phyloP scores from a whole-genome alignment of 2,113 vertebrate genomes.

The Limnothrissa miodon region DNA sequence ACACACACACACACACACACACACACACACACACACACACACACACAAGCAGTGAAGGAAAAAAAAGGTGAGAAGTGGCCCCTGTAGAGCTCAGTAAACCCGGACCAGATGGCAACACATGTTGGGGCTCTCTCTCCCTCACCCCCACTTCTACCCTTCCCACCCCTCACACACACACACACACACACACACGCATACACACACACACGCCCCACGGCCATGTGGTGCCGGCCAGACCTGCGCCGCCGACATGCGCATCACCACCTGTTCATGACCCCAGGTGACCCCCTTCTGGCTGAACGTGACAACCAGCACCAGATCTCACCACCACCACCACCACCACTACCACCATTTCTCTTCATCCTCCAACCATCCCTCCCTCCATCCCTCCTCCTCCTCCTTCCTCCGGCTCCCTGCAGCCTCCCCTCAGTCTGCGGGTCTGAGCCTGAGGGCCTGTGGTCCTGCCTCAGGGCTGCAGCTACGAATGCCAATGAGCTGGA shows the following conservation, averaged over 20 bases:
- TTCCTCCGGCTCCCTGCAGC: background rate
- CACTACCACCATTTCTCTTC: background rate
- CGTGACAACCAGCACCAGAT: background rate
- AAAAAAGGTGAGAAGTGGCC: background rate
- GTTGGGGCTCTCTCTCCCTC: slow-evolving; percentile 10
- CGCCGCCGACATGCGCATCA: background rate
- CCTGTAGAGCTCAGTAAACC: slow-evolving; percentile 8
- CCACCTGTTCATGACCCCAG: slow-evolving; percentile 18
- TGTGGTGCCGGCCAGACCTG: background rate
- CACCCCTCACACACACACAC: background rate
- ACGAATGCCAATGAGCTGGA: slow-evolving; percentile 26
- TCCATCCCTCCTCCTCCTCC: background rate
- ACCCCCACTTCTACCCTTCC: background rate
- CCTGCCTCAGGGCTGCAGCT: background rate
- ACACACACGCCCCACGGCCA: background rate
- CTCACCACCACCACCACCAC: background rate
- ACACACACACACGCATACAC: background rate
- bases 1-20: background rate
- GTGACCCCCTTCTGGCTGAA: slow-evolving; percentile 4
- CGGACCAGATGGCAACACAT: slow-evolving; percentile 41
- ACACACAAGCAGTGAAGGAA: background rate
- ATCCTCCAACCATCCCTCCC: background rate
- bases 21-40: background rate
- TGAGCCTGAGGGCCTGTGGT: background rate
- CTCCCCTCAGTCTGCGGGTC: background rate